phyloP scores from a whole-genome alignment of 2,888 invertebrate genomes.

The Branchellion lobata region DNA sequence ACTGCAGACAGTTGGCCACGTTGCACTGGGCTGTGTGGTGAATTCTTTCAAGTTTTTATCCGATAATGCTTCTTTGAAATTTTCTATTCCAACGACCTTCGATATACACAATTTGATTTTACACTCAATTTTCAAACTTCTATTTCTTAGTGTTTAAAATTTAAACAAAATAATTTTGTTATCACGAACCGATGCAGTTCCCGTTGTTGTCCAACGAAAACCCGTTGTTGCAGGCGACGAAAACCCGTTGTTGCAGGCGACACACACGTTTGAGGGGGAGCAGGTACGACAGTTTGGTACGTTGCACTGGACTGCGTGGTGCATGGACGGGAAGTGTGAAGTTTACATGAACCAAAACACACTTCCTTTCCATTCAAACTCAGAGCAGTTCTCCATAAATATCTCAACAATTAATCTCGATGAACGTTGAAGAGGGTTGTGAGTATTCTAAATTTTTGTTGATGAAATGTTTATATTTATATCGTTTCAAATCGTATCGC shows the following conservation, averaged over 20 bases:
- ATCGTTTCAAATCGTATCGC: too few species aligned
- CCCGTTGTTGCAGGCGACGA: slow-evolving; percentile 5
- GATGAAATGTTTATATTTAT: too few species aligned
- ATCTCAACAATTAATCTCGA: too few species aligned
- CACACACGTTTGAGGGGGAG: slow-evolving; percentile 7
- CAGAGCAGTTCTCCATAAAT: too few species aligned
- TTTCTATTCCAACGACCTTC: too few species aligned
- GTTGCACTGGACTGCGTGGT: slow-evolving; percentile 39
- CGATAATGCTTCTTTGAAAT: too few species aligned
- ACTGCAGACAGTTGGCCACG: slow-evolving; percentile 22
- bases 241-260: slow-evolving; percentile 12
- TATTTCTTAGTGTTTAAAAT: too few species aligned
- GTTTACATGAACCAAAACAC: neutral
- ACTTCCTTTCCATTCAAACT: neutral
- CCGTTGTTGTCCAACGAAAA: slow-evolving; percentile 12
- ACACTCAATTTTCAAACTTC: too few species aligned
- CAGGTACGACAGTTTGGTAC: slow-evolving; percentile 21
- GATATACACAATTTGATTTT: too few species aligned
- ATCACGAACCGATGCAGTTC: slow-evolving; percentile 32
- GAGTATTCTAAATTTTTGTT: neutral
- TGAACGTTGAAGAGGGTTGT: neutral
- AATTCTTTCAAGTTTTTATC: too few species aligned
- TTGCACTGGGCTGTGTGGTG: slow-evolving; percentile 2
- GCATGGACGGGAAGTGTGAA: too few species aligned
- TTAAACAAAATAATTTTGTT: too few species aligned